phyloP scores from a whole-genome alignment of 2,113 vertebrate genomes.

The Dipodomys merriami region DNA sequence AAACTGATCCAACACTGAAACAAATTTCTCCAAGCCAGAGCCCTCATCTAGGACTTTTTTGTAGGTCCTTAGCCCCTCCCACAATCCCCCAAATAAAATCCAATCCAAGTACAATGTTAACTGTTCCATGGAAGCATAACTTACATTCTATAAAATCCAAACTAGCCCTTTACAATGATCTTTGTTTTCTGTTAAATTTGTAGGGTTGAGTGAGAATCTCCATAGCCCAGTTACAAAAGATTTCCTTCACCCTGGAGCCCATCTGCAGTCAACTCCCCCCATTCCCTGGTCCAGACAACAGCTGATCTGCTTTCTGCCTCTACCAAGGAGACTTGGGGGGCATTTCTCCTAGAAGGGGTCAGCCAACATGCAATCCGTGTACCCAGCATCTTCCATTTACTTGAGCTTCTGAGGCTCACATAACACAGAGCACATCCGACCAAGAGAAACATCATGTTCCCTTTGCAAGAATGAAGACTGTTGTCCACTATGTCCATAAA shows the following conservation, averaged over 20 bases:
- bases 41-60: background rate
- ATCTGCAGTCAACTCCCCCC: fast-evolving
- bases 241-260: background rate
- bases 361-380: background rate
- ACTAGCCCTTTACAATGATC: background rate
- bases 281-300: background rate
- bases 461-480: background rate
- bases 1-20: background rate
- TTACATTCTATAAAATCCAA: background rate
- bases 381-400: background rate
- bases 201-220: background rate
- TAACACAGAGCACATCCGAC: fast-evolving
- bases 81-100: background rate
- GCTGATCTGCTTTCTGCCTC: background rate
- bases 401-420: background rate
- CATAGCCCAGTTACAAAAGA: background rate
- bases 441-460: background rate
- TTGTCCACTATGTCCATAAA: background rate
- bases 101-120: background rate
- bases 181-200: background rate
- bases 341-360: background rate
- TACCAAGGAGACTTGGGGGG: too few species aligned
- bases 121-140: background rate
- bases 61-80: background rate
- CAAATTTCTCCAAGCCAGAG: background rate